A percentile compares a stretch with the other conserved stretches of the same genome.
Evolutionary conservation across 2,113 vertebrate species (phyloP).

Genomic region (Alligator mississippiensis): DNA sequence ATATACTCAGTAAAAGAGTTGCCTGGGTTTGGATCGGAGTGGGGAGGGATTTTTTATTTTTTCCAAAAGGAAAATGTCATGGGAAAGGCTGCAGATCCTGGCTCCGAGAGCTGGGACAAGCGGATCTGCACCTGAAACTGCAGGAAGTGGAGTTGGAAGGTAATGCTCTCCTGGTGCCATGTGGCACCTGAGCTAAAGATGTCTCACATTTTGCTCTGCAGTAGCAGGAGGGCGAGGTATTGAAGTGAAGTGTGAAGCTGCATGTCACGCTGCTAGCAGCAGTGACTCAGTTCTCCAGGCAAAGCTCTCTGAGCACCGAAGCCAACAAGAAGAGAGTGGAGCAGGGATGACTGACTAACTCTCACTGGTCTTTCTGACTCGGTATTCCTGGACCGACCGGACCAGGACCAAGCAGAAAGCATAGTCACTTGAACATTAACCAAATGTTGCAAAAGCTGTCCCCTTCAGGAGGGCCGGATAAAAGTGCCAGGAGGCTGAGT

Average conservation of each 20-base stretch:
- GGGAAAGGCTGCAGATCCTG: accelerated
- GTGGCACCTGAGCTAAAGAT: not conserved
- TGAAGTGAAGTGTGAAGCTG: accelerated
- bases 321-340: not conserved
- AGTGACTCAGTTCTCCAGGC: not conserved
- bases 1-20: not conserved
- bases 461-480: not conserved
- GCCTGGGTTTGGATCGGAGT: accelerated
- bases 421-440: no score
- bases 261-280: accelerated
- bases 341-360: not conserved
- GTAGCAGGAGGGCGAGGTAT: accelerated
- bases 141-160: not conserved
- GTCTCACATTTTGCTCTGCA: accelerated
- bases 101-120: not conserved
- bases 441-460: not conserved
- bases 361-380: not conserved
- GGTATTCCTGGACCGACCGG: no score
- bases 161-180: not conserved
- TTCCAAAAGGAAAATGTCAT: not conserved
- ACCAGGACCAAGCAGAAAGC: no score
- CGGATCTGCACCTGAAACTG: not conserved
- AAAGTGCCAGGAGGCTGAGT: not conserved
- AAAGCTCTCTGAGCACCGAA: not conserved
- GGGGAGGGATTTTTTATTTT: accelerated